A percentile compares a stretch with the other conserved stretches of the same genome.
Conservation (phyloP, 2,113 vertebrate genomes). For the Mustela lutreola region DNA sequence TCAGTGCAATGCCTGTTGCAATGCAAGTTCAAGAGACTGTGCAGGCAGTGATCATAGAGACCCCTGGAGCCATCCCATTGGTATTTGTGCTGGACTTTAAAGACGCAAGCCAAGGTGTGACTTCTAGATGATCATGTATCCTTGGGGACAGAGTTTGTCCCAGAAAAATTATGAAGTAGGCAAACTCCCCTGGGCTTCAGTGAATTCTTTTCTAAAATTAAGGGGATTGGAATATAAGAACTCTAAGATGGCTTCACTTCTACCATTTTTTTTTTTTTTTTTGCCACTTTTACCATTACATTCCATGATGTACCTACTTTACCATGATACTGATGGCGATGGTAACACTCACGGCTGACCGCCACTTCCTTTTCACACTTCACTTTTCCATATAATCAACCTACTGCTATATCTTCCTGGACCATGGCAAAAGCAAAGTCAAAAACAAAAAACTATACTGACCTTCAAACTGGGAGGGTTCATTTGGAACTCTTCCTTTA, state of each 20-base stretch:
- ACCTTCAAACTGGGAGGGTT: not conserved
- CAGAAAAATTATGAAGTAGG: slow-evolving; percentile 65
- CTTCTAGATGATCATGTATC: slow-evolving; percentile 28
- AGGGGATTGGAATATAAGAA: slow-evolving; percentile 33
- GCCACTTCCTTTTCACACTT: not conserved
- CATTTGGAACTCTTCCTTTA: not conserved
- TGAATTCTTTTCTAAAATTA: slow-evolving; percentile 65
- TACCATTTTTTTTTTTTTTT: not conserved
- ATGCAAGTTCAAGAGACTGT: not conserved
- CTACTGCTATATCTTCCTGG: not conserved
- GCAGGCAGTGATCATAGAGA: not conserved
- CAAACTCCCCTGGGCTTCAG: slow-evolving; percentile 53
- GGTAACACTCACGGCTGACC: not conserved
- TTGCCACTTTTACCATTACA: not conserved
- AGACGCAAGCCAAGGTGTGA: not conserved
- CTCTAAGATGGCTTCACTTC: slow-evolving; percentile 29
- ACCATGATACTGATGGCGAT: not conserved
- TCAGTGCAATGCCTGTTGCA: not conserved
- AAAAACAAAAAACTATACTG: not conserved
- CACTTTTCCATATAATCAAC: not conserved
- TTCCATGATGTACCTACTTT: not conserved
- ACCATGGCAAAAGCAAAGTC: not conserved
- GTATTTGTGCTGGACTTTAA: not conserved
- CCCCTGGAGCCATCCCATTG: not conserved
- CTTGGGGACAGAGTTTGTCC: slow-evolving; percentile 45